Base-by-base conservation (phyloP, 2,888 invertebrate species). In the Pseudococcus jackbeardsleyi region DNA sequence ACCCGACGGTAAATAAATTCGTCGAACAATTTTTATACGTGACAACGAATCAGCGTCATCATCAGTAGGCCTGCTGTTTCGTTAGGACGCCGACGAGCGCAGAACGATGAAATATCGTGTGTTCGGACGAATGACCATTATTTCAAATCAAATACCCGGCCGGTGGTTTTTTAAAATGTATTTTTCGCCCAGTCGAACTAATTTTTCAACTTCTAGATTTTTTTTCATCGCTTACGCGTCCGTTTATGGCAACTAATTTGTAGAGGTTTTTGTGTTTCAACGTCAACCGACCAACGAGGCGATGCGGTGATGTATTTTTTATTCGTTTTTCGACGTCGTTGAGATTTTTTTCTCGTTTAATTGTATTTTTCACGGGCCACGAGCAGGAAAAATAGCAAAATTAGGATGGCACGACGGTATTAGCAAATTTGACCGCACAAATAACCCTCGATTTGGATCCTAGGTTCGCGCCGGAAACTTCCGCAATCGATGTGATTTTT, bases 201-300 rank as follows among this genome's bases (percentile, higher is more conserved):
- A 68, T 68, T 68, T 68, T 68, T 68, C 68, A 68, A 68, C 68
- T 26, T 68, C 22, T 19, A 64, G 26, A n/a, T n/a, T 33, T 22
- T 68, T 26, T 68, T 26, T 26, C 68, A 68, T 68, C 50, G 50
- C 17, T 5, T 15, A 5, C 50, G 50, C 50, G 50, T 50, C 50
- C 50, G 15, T 50, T 50, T 50, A 50, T 50, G 50, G 50, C 50
- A 50, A 17, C 50, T 50, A 50, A 50, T 50, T 50, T 50, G 50
- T 50, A 50, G 50, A 50, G 50, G 50, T 50, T 50, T 50, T 50
- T 50, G 50, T 50, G 50, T 50, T 50, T 50, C 50, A 50, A 50
- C 50, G 50, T 50, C 50, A 50, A 50, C 26, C 50, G 50, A 50
- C 50, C 0, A 50, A 12, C 26, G 26, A 33, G 26, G 26, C 26